A percentile compares a stretch with the other conserved stretches of the same genome.
These are phyloP conservation scores for Polia nebulosa DNA, from an alignment of 2,888 invertebrate species.

Conservation along the genomic window DNA sequence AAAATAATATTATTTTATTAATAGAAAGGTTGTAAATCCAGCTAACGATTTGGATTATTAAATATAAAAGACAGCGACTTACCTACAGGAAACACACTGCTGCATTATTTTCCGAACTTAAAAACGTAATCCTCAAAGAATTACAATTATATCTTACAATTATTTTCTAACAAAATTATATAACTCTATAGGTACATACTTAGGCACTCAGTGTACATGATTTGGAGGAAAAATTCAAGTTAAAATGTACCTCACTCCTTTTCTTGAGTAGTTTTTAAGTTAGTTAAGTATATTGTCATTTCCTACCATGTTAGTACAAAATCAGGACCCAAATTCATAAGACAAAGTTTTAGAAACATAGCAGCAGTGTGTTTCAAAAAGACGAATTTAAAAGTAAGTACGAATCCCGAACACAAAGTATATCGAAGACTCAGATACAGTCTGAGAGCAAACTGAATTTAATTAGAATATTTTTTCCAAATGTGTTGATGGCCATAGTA, in stretches of 20 bases:
- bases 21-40: conserved; percentile 46
- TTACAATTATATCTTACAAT: conserved; percentile 41
- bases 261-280: conserved; percentile 4
- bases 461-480: conserved; percentile 17
- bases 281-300: conserved; percentile 14
- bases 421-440: conserved; percentile 14
- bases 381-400: conserved; percentile 29
- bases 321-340: conserved; percentile 12
- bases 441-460: conserved; percentile 36
- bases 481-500: conserved; percentile 21
- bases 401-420: conserved; percentile 28
- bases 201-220: conserved; percentile 57
- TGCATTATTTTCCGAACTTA: conserved; percentile 36
- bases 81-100: conserved; percentile 57
- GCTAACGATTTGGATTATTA: conserved; percentile 51
- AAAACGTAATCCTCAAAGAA: conserved; percentile 45
- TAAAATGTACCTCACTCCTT: conserved; percentile 4
- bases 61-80: conserved; percentile 39
- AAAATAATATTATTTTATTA: conserved; percentile 82
- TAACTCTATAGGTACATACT: conserved; percentile 45
- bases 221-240: conserved; percentile 17
- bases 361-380: conserved; percentile 62
- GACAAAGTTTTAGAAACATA: conserved; percentile 25
- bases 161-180: conserved; percentile 36
- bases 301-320: conserved; percentile 8